Evolutionary conservation across 2,888 invertebrate genomes (phyloP), one percentile per base, ranked within the genome.

Genomic region (Calephelis perditalis): DNA sequence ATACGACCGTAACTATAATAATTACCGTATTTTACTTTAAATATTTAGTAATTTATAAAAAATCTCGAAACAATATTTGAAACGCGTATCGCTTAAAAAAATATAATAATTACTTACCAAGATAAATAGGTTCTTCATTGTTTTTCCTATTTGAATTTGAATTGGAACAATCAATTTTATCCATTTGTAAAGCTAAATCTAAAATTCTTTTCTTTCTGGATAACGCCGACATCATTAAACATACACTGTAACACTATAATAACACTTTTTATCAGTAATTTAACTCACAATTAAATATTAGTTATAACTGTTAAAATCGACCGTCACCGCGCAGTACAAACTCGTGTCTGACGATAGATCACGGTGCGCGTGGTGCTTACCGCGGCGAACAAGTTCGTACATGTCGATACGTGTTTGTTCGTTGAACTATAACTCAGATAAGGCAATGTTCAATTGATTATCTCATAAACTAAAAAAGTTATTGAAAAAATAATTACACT

Each of bases 111-210:
- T 37, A 37, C 37, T 37, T 37, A 37, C 5, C 7, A 37, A 37
- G 37, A 37, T 37, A 7, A 37, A 7, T 37, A 37, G 5, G 7
- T 37, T 37, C 37, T 37, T 37, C 7, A 37, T 37, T 37, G 37
- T 37, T 37, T 7, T 37, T 37, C 5, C 5, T 37, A 7, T 37
- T 7, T 37, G 7, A 7, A 37, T 5, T 37, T 7, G 5, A 6
- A 46, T n/a, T n/a, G n/a, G n/a, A 46, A 46, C 46, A 46, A 46
- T 46, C n/a, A 46, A n/a, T 46, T 46, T 46, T 46, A 46, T 46
- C 46, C n/a, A 6, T 5, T 46, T 46, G 11, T 46, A 46, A n/a
- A 12, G 46, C 12, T 46, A 46, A 46, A n/a, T 46, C n/a, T 46
- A 46, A 46, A 46, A 46, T 46, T 46, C n/a, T 46, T n/a, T 46